phyloP scores from a whole-genome alignment of 2,888 invertebrate species.

The Drosophila barbarae region DNA sequence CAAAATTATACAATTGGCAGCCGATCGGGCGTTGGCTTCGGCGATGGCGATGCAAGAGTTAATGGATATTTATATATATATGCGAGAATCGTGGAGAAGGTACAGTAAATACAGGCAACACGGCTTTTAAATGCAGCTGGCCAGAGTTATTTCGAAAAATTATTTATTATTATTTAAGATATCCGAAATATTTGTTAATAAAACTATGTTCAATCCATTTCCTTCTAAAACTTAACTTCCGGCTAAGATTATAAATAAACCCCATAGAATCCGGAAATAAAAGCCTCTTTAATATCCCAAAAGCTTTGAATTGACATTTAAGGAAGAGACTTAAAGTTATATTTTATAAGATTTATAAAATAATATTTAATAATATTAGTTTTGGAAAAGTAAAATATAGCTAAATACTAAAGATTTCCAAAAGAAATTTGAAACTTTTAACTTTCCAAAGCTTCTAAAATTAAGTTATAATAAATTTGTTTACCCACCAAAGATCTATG shows the following conservation, averaged over 20 bases:
- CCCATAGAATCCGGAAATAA: too few species aligned
- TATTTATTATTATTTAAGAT: too few species aligned
- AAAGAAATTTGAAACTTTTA: background rate
- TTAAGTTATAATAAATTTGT: background rate
- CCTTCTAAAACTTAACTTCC: too few species aligned
- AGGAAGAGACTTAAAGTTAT: background rate
- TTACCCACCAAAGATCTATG: slow-evolving; percentile 1
- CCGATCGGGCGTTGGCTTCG: slow-evolving; percentile 19
- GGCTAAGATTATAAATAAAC: too few species aligned
- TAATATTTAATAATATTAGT: background rate
- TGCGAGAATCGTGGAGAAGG: too few species aligned
- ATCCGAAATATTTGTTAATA: too few species aligned
- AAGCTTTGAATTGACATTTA: background rate
- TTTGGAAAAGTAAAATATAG: background rate
- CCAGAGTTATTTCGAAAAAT: too few species aligned
- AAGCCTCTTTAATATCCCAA: too few species aligned
- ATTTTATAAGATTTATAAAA: background rate
- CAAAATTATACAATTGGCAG: slow-evolving; percentile 47
- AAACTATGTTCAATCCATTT: too few species aligned
- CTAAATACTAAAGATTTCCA: background rate
- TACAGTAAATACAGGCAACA: too few species aligned
- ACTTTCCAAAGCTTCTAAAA: background rate
- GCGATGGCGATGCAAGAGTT: slow-evolving; percentile 28
- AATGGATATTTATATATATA: slow-evolving; percentile 30
- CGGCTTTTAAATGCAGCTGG: too few species aligned